Evolutionary conservation across 2,113 vertebrate species (phyloP), one percentile per base, ranked within the genome.

Genomic region (Engraulis encrasicolus): DNA sequence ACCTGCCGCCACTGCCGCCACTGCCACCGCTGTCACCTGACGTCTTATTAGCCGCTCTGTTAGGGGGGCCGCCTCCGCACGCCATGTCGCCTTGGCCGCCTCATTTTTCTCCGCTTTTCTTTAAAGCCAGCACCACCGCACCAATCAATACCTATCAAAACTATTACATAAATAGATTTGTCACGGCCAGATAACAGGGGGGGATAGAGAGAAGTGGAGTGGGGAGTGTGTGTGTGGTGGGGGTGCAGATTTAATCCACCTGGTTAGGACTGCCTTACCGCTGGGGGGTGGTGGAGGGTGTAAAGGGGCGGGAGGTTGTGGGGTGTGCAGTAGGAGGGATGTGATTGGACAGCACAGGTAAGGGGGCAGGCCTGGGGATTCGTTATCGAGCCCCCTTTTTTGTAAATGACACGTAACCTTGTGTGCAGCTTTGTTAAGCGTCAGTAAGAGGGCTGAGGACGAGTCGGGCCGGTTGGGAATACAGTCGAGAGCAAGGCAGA

Each of bases 81-180:
- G 91, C 93, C 93, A 90, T 87, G 91, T 90, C 94, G 89, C 87
- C 89, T 93, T 93, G 89, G 87, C 92, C 92, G 91, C 85, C 89
- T 93, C 89, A 91, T 94, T 95, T 94, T 94, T 94, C 93, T 93
- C 88, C 27, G 37, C 90, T 91, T 92, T 91, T 45, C 40, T 23
- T 92, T 92, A 93, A 85, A 93, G 87, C 86, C 89, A n/a, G 88
- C 90, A 91, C 86, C 78, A 89, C 91, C 52, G 79, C 49, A 85
- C 79, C 87, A 92, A 94, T 95, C 95, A 90, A 95, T 94, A 95
- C 34, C 91, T 90, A 91, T 95, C 93, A 93, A 92, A 94, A 92
- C 83, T 90, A 89, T 94, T 93, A 91, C 91, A 92, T 93, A 91
- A 92, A 93, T 93, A 92, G 93, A 94, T 94, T 92, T 94, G 93